Evolutionary conservation across 2,797 vertebrate genomes (phyloP), one percentile per base, ranked within the genome.

Genomic region (Meda fulgida): DNA sequence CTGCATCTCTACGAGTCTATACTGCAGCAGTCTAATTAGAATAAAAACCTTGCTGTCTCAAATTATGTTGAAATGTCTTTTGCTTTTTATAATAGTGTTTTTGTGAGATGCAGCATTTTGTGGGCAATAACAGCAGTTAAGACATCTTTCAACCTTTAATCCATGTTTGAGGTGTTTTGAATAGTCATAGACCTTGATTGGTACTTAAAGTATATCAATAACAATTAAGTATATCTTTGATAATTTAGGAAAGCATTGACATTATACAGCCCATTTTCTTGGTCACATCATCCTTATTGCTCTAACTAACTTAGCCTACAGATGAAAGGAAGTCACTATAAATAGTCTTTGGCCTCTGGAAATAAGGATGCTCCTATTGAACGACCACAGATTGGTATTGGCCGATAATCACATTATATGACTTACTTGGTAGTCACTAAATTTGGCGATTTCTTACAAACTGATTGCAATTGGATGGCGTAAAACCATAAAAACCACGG

Each of bases 321-420:
- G 78, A 78, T 83, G 85, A 87, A 89, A 77, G 73, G 31, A 85
- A 80, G 78, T 65, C 67, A 53, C 91, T 95, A 93, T 93, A 93
- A 93, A 93, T 94, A 95, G 89, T 81, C n/a, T 79, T 40, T 40
- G 66, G 65, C 87, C 85, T 91, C 87, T 90, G 87, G 81, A 29
- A 65, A 65, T 31, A 31, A 29, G 60, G 3, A 65, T 31, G 60
- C 14, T 16, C n/a, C 1, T 1, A 65, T 65, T 0, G 26, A 31
- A 29, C 26, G 14, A 23, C 5, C 3, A 6, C n/a, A 29, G 58
- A 63, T 60, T 13, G 11, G 58, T 14, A 63, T 63, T 13, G 2
- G n/a, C 58, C 2, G 13, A 29, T 60, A 26, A 60, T 60, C 10
- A n/a, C 55, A 13, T 60, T 60, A 23, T 26, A 13, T 26, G n/a